Conservation (phyloP, 92 coral and sea anemone species). For the Plumapathes pennacea region DNA sequence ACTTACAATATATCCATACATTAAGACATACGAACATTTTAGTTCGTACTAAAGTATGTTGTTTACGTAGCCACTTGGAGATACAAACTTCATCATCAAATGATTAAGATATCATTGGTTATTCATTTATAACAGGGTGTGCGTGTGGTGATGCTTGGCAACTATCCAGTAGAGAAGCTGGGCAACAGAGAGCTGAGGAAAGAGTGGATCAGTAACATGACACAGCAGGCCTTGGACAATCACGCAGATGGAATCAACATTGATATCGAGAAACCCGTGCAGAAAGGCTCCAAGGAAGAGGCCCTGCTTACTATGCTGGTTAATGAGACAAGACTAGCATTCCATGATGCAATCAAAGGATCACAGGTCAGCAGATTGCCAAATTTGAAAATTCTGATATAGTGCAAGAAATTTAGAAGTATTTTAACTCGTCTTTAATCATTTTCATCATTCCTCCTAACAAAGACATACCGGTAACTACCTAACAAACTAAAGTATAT, state of each 20-base stretch:
- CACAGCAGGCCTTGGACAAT: conserved; percentile 63
- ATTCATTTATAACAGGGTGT: conserved; percentile 66
- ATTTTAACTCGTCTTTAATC: too few relatives aligned
- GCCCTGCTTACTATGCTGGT: conserved; percentile 76
- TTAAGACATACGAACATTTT: too few relatives aligned
- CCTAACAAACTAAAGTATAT: too few relatives aligned
- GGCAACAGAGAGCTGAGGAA: conserved; percentile 51
- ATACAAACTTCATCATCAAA: not conserved
- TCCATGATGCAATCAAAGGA: conserved; percentile 70
- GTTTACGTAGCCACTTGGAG: too few relatives aligned
- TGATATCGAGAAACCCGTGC: conserved; percentile 86
- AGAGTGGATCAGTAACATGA: conserved; percentile 84
- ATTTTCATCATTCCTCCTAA: too few relatives aligned
- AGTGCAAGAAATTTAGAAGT: too few relatives aligned
- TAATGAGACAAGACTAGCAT: conserved; percentile 60
- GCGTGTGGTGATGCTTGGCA: conserved; percentile 80
- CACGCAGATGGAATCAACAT: conserved; percentile 96
- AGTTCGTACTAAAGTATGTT: too few relatives aligned
- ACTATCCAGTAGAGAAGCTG: conserved; percentile 70
- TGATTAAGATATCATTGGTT: not conserved
- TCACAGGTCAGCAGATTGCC: conserved; percentile 59
- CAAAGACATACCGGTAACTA: too few relatives aligned
- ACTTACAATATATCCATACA: too few relatives aligned
- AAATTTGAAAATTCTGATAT: too few relatives aligned
- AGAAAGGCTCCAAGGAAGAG: conserved; percentile 72